A percentile compares a stretch with the other conserved stretches of the same genome.
These are phyloP conservation scores for Diaphora mendica DNA, from an alignment of 2,888 invertebrate genomes.

Conservation along the genomic window DNA sequence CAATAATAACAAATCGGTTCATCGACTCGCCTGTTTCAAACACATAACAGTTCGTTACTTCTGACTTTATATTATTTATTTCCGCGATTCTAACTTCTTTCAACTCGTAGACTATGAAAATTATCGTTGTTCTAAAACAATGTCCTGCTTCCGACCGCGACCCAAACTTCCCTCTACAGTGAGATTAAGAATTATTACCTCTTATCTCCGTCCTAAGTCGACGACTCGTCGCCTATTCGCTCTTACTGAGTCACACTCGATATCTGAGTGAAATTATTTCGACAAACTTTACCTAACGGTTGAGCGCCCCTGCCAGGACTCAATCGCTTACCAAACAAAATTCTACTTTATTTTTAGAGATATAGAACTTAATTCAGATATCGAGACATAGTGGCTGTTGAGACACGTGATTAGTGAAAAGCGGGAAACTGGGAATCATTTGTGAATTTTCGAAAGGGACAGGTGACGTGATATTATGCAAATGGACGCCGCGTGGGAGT, in stretches of 20 bases:
- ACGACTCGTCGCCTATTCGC: constrained; percentile 79
- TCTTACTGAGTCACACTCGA: constrained; percentile 63
- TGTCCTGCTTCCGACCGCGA: constrained; percentile 57
- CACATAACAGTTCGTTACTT: constrained; percentile 39
- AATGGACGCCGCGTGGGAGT: constrained; percentile 66
- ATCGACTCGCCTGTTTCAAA: constrained; percentile 41
- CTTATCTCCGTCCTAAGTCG: constrained; percentile 78
- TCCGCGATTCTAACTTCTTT: constrained; percentile 57
- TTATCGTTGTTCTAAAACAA: constrained; percentile 72
- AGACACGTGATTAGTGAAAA: constrained; percentile 83
- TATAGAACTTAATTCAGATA: constrained; percentile 56
- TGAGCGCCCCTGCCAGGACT: constrained; percentile 63
- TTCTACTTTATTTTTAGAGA: constrained; percentile 53
- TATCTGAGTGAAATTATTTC: constrained; percentile 82
- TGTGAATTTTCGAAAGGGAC: constrained; percentile 82
- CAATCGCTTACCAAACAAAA: constrained; percentile 41
- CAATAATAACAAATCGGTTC: constrained; percentile 38
- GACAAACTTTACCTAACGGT: constrained; percentile 78
- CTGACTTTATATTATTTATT: constrained; percentile 49
- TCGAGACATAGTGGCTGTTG: constrained; percentile 53
- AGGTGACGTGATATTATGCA: constrained; percentile 82
- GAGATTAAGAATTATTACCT: constrained; percentile 81
- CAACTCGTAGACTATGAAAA: constrained; percentile 60
- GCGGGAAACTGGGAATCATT: constrained; percentile 85
- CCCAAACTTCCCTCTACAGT: constrained; percentile 57